These are phyloP conservation scores for Drosophila suboccidentalis DNA, from an alignment of 2,888 invertebrate genomes.

Conservation along the genomic window DNA sequence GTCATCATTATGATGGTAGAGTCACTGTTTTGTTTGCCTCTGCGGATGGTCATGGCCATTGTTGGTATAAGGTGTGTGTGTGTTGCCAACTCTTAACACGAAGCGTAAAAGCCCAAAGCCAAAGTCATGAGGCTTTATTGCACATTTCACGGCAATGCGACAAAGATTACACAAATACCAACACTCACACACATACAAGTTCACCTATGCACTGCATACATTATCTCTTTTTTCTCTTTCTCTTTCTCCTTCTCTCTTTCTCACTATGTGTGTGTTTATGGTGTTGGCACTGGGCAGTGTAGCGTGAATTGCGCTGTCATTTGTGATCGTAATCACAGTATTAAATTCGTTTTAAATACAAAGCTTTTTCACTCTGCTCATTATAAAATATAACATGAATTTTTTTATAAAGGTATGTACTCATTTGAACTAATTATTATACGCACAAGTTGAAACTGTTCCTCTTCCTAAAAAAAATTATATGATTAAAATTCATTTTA, in stretches of 20 bases:
- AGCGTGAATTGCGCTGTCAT: conserved; percentile 27
- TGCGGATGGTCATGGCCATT: conserved; percentile 25
- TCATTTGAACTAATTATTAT: not conserved
- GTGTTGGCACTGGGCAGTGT: conserved; percentile 13
- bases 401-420: not conserved
- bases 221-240: not conserved
- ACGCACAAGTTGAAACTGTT: too few relatives aligned
- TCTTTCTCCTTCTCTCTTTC: not conserved
- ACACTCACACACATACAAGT: conserved; percentile 15
- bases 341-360: conserved; percentile 15
- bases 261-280: not conserved
- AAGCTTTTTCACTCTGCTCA: not conserved
- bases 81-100: conserved; percentile 62
- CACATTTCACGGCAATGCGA: conserved; percentile 76
- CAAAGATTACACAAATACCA: conserved; percentile 59
- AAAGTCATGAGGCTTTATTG: conserved; percentile 73
- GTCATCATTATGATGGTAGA: conserved; percentile 18
- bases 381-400: too few relatives aligned
- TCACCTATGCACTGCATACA: conserved; percentile 17
- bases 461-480: too few relatives aligned
- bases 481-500: too few relatives aligned
- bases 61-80: conserved; percentile 55
- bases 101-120: conserved; percentile 59
- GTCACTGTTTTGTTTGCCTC: conserved; percentile 32
- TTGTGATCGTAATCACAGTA: conserved; percentile 19